These are phyloP conservation scores for Lepus americanus DNA, from an alignment of 2,113 vertebrate species.

Conservation along the genomic window DNA sequence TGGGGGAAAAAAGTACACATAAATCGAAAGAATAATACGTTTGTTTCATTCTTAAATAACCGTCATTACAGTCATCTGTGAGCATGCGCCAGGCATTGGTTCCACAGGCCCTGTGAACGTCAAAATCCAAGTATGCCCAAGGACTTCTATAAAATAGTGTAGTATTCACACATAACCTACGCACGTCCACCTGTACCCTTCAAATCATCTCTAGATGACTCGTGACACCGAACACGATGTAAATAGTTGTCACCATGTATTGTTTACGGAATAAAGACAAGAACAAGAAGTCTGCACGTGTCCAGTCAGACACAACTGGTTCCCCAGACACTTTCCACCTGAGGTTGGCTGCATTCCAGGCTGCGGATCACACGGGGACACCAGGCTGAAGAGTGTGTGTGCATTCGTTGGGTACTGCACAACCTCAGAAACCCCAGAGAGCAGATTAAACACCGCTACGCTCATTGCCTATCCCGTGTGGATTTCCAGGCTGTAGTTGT, in stretches of 20 bases:
- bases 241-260: background rate
- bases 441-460: no score
- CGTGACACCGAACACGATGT: background rate
- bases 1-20: background rate
- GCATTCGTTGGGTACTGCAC: background rate
- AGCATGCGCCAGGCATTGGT: background rate
- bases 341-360: background rate
- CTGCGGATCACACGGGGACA: no score
- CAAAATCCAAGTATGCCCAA: background rate
- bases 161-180: background rate
- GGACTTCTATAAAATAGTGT: background rate
- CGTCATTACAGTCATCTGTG: background rate
- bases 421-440: background rate
- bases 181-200: background rate
- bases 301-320: background rate
- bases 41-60: background rate
- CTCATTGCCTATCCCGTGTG: fast-evolving
- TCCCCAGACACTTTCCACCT: background rate
- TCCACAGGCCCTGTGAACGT: background rate
- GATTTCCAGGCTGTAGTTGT: background rate
- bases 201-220: background rate
- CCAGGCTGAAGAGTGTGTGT: fast-evolving
- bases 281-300: background rate
- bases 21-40: background rate
- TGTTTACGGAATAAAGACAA: background rate